Conservation (phyloP, 2,797 vertebrate genomes). For the Limosa lapponica region DNA sequence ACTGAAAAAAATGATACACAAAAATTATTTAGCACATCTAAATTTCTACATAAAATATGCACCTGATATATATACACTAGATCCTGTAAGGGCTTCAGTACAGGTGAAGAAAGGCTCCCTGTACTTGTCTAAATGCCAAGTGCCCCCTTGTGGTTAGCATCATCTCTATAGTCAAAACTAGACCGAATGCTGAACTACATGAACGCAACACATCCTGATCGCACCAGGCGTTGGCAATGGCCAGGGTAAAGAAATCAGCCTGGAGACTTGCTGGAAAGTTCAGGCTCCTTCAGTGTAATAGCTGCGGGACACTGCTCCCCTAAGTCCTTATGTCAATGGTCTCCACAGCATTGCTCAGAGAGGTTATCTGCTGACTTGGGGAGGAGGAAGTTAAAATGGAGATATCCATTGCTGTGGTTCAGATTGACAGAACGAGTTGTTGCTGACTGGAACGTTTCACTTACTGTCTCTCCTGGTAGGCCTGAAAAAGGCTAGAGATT, state of each 20-base stretch:
- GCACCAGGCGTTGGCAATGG: not conserved
- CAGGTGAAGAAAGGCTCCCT: not conserved
- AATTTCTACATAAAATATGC: not conserved
- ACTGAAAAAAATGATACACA: not conserved
- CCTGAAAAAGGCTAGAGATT: not conserved
- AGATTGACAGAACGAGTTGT: not conserved
- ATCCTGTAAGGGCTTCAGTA: not conserved
- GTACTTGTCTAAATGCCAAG: constrained; percentile 31
- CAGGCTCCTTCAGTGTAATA: not conserved
- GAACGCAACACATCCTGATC: rapidly evolving
- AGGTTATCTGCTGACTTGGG: not conserved
- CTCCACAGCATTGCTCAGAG: not conserved
- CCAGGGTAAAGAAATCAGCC: not conserved
- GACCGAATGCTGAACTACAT: rapidly evolving
- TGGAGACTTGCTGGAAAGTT: not conserved
- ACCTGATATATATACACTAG: not conserved
- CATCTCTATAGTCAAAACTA: not conserved
- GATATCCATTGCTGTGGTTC: not conserved
- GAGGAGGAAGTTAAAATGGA: not conserved
- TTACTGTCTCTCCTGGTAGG: not conserved
- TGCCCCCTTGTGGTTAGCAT: constrained; percentile 68
- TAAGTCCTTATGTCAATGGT: not conserved
- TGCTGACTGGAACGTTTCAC: not conserved
- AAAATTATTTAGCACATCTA: not conserved
- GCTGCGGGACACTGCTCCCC: not conserved